A percentile compares a stretch with the other conserved stretches of the same genome.
phyloP scores from a whole-genome alignment of 2,888 invertebrate genomes.

The Tipula unca region DNA sequence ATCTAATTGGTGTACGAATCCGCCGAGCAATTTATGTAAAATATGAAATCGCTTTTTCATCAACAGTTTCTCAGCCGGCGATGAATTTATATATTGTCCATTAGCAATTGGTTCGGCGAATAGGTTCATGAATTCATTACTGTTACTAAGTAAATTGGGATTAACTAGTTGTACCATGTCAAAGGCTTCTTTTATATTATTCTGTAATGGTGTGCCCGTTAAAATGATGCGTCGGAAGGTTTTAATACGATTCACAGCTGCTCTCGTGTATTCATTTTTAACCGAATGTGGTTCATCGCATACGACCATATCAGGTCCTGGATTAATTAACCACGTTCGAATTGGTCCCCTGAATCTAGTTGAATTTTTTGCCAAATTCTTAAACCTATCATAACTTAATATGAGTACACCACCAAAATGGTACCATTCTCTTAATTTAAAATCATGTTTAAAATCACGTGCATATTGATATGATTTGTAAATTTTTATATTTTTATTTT shows the following conservation, averaged over 20 bases:
- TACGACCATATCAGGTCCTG: constrained; percentile 88
- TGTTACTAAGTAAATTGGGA: constrained; percentile 84
- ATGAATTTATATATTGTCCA: constrained; percentile 93
- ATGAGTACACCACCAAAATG: constrained; percentile 82
- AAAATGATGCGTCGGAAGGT: constrained; percentile 86
- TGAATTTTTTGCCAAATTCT: constrained; percentile 63
- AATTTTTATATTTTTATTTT: constrained; percentile 59
- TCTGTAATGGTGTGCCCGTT: constrained; percentile 96
- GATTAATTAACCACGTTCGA: constrained; percentile 72
- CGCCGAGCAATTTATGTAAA: constrained; percentile 86
- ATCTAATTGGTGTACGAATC: constrained; percentile 86
- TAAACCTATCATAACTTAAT: constrained; percentile 92
- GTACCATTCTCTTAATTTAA: constrained; percentile 70
- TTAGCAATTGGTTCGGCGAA: constrained; percentile 96
- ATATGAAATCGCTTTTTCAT: constrained; percentile 95
- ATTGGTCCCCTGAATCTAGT: constrained; percentile 54
- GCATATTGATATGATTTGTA: constrained; percentile 73
- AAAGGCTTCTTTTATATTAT: constrained; percentile 92
- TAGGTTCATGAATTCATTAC: constrained; percentile 87
- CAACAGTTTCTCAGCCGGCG: constrained; percentile 76
- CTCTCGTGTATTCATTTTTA: constrained; percentile 89
- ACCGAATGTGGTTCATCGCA: constrained; percentile 97
- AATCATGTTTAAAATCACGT: constrained; percentile 66
- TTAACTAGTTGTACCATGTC: constrained; percentile 99
- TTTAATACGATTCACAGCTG: constrained; percentile 74